Conservation (phyloP, 2,888 invertebrate genomes). For the Lathronympha strigana region DNA sequence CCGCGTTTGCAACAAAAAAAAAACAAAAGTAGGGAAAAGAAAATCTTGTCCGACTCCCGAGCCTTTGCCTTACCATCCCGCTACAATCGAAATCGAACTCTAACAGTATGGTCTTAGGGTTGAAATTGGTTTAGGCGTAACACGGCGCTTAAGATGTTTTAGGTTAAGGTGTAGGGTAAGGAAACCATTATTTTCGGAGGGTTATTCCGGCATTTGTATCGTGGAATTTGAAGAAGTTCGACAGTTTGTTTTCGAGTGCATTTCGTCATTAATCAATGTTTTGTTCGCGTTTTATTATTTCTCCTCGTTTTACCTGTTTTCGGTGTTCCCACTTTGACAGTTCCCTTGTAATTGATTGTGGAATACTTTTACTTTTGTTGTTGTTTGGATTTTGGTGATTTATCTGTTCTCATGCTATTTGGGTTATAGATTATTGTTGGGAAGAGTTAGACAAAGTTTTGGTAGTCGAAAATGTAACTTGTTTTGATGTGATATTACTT, state of each 20-base stretch:
- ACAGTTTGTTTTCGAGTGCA: conserved; percentile 84
- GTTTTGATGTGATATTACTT: no score
- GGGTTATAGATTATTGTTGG: conserved; percentile 12
- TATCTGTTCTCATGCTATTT: conserved; percentile 36
- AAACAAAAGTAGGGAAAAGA: conserved; percentile 68
- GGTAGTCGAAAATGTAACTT: no score
- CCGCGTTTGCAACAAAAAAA: conserved; percentile 73
- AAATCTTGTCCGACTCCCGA: conserved; percentile 68
- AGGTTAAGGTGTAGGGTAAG: conserved; percentile 56
- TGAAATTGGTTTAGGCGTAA: conserved; percentile 42
- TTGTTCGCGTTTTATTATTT: conserved; percentile 78
- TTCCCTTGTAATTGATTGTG: conserved; percentile 79
- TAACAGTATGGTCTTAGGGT: conserved; percentile 15
- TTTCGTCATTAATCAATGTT: conserved; percentile 83
- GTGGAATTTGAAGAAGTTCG: conserved; percentile 83
- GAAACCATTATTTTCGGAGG: conserved; percentile 83
- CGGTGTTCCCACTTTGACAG: conserved; percentile 72
- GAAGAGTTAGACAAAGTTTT: conserved; percentile 4
- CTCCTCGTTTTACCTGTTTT: conserved; percentile 75
- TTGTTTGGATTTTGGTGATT: conserved; percentile 40
- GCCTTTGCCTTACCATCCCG: conserved; percentile 56
- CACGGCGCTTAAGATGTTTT: conserved; percentile 53
- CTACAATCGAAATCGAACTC: conserved; percentile 45
- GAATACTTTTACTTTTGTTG: conserved; percentile 47
- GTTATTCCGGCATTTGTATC: conserved; percentile 81